These are phyloP conservation scores for Gavialis gangeticus DNA, from an alignment of 2,113 vertebrate species.

Conservation along the genomic window DNA sequence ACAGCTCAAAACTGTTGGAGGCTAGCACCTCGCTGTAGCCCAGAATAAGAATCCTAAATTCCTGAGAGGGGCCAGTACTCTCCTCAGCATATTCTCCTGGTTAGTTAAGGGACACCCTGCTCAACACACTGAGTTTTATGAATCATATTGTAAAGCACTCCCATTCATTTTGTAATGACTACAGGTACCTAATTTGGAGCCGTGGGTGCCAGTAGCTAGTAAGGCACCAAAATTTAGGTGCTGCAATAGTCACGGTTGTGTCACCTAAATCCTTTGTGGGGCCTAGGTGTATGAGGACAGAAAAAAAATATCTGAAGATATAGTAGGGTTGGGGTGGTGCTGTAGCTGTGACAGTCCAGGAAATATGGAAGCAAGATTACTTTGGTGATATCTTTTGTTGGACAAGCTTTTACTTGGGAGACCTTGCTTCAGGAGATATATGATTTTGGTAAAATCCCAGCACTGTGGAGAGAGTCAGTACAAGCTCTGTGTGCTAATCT, in stretches of 20 bases:
- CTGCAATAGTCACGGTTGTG: background rate
- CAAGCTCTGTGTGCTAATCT: background rate
- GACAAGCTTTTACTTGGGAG: no score
- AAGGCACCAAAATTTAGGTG: background rate
- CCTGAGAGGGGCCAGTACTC: background rate
- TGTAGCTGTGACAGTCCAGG: no score
- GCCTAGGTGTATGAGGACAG: background rate
- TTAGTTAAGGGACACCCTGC: background rate
- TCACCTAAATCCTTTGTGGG: background rate
- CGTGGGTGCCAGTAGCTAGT: background rate
- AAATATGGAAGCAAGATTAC: no score
- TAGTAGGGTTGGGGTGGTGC: no score
- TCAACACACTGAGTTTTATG: background rate
- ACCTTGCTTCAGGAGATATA: background rate
- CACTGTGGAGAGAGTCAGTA: background rate
- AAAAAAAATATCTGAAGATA: background rate
- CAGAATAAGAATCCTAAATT: background rate
- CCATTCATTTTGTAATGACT: background rate
- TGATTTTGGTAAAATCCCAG: background rate
- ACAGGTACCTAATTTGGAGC: background rate
- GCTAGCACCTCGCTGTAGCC: background rate
- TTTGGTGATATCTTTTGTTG: no score
- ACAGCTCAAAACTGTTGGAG: background rate
- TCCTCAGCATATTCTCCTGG: background rate
- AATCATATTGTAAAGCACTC: background rate